Evolutionary conservation across 2,797 vertebrate genomes (phyloP), one percentile per base, ranked within the genome.

Genomic region (Sebastolobus alascanus): DNA sequence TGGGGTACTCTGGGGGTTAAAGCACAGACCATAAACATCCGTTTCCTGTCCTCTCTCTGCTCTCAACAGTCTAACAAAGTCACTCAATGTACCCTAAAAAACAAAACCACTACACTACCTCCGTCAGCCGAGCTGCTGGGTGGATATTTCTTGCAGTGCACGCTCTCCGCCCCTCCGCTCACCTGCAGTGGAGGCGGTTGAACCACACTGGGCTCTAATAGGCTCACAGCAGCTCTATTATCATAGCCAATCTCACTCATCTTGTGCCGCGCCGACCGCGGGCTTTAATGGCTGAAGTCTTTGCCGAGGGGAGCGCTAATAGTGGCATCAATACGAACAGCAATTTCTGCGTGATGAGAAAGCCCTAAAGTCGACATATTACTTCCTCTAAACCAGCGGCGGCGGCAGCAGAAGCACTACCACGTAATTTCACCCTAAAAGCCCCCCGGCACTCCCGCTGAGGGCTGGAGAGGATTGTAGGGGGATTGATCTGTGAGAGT

Each of bases 341-440:
- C 81, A 87, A 86, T 89, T 85, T 90, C 25, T 58, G 68, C 22
- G 72, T 68, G 84, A 84, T 82, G 86, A 89, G 89, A 90, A 90
- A 90, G 90, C 85, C 77, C 88, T 79, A 43, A 92, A 84, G 90
- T 87, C 82, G 68, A 82, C 79, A 64, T 78, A 79, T 90, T 87
- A 76, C 89, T 87, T 89, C 82, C 75, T 82, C 64, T 80, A 20
- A 72, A 83, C 65, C 84, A 84, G 83, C 91, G 92, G 78, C 90
- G 64, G 77, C 77, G 94, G 77, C 75, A 94, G 91, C 91, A 78
- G 80, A 55, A 69, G 84, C 83, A 81, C 87, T 77, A 61, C 89
- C 86, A 13, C 94, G 85, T 95, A 96, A 97, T 95, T 91, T 94
- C 93, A 94, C 93, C 77, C 95, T 96, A 96, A 97, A 96, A 94